A percentile compares a stretch with the other conserved stretches of the same genome.
These are phyloP conservation scores for Lycaon pictus DNA, from an alignment of 2,113 vertebrate species.

Conservation along the genomic window DNA sequence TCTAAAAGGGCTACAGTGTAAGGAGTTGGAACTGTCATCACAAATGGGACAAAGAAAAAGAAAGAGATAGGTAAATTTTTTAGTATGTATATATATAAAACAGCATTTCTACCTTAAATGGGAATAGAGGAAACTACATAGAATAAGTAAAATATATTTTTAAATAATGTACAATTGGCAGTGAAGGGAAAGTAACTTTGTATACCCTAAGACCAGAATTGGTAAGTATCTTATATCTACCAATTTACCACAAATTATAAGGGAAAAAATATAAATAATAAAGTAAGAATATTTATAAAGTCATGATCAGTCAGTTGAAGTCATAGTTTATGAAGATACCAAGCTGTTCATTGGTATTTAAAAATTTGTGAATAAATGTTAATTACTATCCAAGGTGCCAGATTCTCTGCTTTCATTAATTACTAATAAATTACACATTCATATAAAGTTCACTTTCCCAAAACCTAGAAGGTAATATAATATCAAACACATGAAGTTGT, in stretches of 20 bases:
- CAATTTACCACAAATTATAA: not conserved
- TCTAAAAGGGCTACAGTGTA: conserved; percentile 58
- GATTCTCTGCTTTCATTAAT: conserved; percentile 57
- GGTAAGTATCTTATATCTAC: not conserved
- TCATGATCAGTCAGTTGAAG: conserved; percentile 52
- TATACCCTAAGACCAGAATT: not conserved
- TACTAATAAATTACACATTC: conserved; percentile 54
- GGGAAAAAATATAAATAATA: not conserved
- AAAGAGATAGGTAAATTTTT: not conserved
- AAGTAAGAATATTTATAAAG: conserved; percentile 56
- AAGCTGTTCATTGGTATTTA: conserved; percentile 71
- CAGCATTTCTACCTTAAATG: not conserved
- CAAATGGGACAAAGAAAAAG: conserved; percentile 2
- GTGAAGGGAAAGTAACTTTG: not conserved
- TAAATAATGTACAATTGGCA: not conserved
- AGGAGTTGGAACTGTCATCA: conserved; percentile 44
- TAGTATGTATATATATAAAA: conserved; percentile 24
- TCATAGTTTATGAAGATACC: conserved; percentile 66
- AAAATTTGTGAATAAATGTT: conserved; percentile 73
- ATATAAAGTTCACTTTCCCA: conserved; percentile 45
- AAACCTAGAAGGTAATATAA: not conserved
- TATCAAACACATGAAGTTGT: not conserved
- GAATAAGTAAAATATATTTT: conserved; percentile 7
- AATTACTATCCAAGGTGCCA: conserved; percentile 56
- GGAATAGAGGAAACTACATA: not conserved